Conservation (phyloP, 2,113 vertebrate species). For the Eulemur macaco region DNA sequence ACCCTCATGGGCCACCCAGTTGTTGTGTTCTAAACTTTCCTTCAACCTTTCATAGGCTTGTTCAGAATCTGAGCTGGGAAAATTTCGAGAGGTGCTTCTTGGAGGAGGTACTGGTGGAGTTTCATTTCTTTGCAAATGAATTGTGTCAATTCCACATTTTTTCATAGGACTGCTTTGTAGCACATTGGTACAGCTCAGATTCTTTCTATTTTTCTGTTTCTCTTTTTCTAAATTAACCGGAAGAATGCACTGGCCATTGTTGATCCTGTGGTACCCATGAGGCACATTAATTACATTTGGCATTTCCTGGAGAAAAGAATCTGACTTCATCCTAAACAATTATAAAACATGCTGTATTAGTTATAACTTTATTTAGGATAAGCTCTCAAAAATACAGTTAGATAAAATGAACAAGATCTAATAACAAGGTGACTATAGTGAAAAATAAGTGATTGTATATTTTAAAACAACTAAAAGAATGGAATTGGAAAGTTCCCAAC, state of each 20-base stretch:
- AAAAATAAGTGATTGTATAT: no score
- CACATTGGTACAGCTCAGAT: conserved; percentile 71
- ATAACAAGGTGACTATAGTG: no score
- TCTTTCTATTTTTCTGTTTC: conserved; percentile 86
- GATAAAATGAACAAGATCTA: no score
- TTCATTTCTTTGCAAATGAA: conserved; percentile 79
- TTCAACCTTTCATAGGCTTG: conserved; percentile 82
- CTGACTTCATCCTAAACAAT: conserved; percentile 84
- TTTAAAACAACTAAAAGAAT: no score
- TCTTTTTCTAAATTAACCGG: conserved; percentile 84
- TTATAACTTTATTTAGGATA: conserved; percentile 14
- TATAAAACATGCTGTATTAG: conserved; percentile 29
- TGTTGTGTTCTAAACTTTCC: conserved; percentile 76
- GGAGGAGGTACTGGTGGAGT: conserved; percentile 91
- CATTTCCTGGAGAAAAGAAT: conserved; percentile 82
- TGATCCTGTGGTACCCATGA: conserved; percentile 62
- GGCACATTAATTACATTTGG: conserved; percentile 74
- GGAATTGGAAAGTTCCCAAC: no score
- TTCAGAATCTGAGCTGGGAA: conserved; percentile 82
- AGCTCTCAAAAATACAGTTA: background rate
- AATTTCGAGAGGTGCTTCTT: conserved; percentile 92
- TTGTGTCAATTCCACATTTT: conserved; percentile 72
- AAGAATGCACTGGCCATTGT: conserved; percentile 76
- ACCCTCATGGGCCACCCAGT: conserved; percentile 72
- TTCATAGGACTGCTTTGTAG: conserved; percentile 52